These are phyloP conservation scores for Bombus haemorrhoidalis DNA, from an alignment of 1,140 invertebrate species.

Conservation along the genomic window DNA sequence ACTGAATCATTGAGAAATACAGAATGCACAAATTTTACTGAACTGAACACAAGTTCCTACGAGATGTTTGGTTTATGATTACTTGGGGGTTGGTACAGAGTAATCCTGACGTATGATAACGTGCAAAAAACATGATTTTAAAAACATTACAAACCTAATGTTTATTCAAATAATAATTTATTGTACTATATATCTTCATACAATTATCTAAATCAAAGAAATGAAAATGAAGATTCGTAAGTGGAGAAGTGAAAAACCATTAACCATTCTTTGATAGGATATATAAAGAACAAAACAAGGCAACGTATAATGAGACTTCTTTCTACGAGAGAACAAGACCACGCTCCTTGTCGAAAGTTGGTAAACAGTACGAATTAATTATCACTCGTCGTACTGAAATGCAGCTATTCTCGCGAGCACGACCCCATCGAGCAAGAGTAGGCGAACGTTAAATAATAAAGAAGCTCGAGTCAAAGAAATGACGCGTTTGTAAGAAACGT, in stretches of 20 bases:
- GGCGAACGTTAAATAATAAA: slow-evolving; percentile 23
- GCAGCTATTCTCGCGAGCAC: not conserved
- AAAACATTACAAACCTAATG: not conserved
- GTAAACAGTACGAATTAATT: slow-evolving; percentile 52
- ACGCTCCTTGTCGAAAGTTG: slow-evolving; percentile 31
- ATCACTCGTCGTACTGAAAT: slow-evolving; percentile 9
- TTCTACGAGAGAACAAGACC: not conserved
- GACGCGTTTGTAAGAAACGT: not conserved
- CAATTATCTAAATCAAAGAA: not conserved
- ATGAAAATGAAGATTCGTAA: not conserved
- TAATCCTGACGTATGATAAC: not conserved
- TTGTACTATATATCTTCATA: not conserved
- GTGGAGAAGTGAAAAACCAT: not conserved
- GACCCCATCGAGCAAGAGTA: not conserved
- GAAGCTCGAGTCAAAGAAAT: slow-evolving; percentile 3
- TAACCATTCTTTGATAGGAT: not conserved
- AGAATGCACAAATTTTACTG: slow-evolving; percentile 36
- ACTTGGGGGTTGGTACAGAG: slow-evolving; percentile 5
- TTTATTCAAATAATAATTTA: not conserved
- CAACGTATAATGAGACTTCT: not conserved
- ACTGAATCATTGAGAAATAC: not conserved
- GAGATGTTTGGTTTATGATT: slow-evolving; percentile 50
- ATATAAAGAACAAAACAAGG: not conserved
- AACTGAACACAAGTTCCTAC: slow-evolving; percentile 36
- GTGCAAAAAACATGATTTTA: slow-evolving; percentile 42